Base-by-base conservation (phyloP, 2,797 vertebrate species). In the Trachops cirrhosus region DNA sequence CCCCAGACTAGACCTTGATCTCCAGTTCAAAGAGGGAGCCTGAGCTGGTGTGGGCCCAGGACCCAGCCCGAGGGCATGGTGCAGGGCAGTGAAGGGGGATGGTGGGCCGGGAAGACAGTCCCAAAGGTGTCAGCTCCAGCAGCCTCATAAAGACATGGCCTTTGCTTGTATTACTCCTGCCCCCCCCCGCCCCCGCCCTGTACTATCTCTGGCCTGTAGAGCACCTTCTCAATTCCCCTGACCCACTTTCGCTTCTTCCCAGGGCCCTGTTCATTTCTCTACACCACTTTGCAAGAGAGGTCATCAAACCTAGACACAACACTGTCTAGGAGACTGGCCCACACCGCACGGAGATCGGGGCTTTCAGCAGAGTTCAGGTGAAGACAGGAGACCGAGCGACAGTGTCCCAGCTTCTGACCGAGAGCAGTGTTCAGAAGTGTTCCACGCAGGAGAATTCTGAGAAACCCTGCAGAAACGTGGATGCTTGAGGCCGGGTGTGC, bases 331-430 rank as follows among this genome's bases (percentile, higher is more conserved):
- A 68, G 11, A 1, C 32, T 5, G 50, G 41, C 29, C 32, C 37
- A 4, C 0, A 0, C 18, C 44, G 0, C 21, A 0, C 3, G 6
- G 52, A 22, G 52, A 2, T 54, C 52, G 2, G 11, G 32, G 64
- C 14, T 73, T 32, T 37, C 4, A n/a, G 85, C 34, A 6, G 29
- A 71, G 44, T 34, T 44, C 68, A 34, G 9, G 50, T 22, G 41
- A 22, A 92, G 78, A 62, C 14, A 37, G 57, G 73, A 29, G 48
- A 14, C 8, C 2, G 1, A 14, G 29, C 12, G 15, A 46, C 5
- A 26, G 12, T 11, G 3, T 14, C 34, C 46, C 37, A 19, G 6
- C 54, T 88, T 39, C 48, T 41, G 78, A 75, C 15, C 10, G 41
- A 64, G 52, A 10, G 64, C 84, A 5, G 39, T 5, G n/a, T 29